Evolutionary conservation across 2,113 vertebrate genomes (phyloP).

Genomic region (Calyptomena viridis): DNA sequence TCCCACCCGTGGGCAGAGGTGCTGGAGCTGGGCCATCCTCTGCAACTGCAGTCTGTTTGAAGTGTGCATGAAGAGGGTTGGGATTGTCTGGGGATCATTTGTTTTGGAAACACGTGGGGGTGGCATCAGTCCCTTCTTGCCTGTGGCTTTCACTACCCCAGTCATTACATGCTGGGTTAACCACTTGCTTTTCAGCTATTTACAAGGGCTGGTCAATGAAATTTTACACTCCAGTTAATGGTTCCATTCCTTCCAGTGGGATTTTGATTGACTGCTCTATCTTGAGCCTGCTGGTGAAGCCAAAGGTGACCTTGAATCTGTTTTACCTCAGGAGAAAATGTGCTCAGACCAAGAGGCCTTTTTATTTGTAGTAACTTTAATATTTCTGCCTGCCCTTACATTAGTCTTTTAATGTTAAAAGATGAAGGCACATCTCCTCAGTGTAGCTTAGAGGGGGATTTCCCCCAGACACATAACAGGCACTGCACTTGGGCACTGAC

Average conservation of each 20-base stretch:
- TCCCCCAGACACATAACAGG: neutral
- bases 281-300: neutral
- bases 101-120: neutral
- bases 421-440: neutral
- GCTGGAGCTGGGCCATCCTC: neutral
- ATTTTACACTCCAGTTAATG: too few species aligned
- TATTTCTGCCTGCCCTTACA: neutral
- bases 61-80: accelerated
- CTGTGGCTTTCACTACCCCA: neutral
- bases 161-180: neutral
- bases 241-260: neutral
- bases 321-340: neutral
- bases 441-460: neutral
- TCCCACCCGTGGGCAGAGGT: neutral
- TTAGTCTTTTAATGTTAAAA: neutral
- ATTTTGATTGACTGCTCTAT: neutral
- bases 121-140: neutral
- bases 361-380: neutral
- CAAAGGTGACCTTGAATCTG: neutral
- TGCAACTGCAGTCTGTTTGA: neutral
- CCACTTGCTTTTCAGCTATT: neutral
- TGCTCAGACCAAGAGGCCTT: neutral
- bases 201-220: neutral
- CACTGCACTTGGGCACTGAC: neutral
- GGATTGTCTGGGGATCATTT: neutral